Conservation (phyloP, 2,113 vertebrate genomes). For the Narcine bancroftii region DNA sequence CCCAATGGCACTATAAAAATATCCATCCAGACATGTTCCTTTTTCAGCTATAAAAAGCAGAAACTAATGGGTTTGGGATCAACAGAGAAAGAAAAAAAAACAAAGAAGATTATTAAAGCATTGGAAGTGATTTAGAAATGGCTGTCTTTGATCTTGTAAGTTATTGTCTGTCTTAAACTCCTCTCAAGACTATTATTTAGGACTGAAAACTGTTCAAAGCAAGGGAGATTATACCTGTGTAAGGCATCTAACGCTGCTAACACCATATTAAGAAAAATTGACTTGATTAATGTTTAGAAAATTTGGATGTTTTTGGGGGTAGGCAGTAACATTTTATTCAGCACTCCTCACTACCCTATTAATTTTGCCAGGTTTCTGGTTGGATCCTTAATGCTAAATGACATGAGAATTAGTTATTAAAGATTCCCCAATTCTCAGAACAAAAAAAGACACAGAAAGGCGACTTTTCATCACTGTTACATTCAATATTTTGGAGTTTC, state of each 20-base stretch:
- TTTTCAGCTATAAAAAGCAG: constrained; percentile 15
- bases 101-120: constrained; percentile 29
- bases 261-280: not conserved
- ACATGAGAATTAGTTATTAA: not conserved
- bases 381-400: not conserved
- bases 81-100: constrained; percentile 21
- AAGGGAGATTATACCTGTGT: not conserved
- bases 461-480: not conserved
- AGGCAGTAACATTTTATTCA: too few relatives aligned
- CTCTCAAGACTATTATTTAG: constrained; percentile 21
- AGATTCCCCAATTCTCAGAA: not conserved
- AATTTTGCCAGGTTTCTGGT: not conserved
- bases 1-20: constrained; percentile 38
- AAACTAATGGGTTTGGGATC: constrained; percentile 35
- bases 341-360: not conserved
- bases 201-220: not conserved
- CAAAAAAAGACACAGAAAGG: not conserved
- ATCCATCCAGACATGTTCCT: constrained; percentile 30
- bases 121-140: constrained; percentile 34
- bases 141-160: constrained; percentile 29
- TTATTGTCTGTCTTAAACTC: constrained; percentile 19
- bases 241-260: not conserved
- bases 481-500: not conserved
- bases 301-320: not conserved
- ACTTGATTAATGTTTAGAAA: not conserved